Percentiles rank a stretch among this genome's conserved stretches.
Conservation (phyloP, 2,888 invertebrate species). For the Ernsta delagoae region DNA sequence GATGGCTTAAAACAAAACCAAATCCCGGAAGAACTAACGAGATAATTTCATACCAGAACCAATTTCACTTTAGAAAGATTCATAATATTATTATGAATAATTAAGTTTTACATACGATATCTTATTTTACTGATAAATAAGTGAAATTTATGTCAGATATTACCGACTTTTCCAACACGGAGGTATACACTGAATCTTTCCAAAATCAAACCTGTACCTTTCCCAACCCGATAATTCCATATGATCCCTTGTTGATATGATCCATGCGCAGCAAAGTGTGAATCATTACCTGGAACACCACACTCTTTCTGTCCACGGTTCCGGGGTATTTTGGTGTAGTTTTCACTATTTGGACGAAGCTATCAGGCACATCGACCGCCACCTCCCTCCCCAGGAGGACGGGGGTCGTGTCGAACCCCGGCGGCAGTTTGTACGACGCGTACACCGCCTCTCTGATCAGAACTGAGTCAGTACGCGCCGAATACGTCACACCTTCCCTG, state of each 20-base stretch:
- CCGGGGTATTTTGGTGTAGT: conserved; percentile 88
- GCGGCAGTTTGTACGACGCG: conserved; percentile 76
- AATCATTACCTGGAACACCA: conserved; percentile 73
- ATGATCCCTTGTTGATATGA: conserved; percentile 48
- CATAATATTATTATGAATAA: neutral
- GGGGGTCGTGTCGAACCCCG: conserved; percentile 79
- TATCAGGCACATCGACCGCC: conserved; percentile 95
- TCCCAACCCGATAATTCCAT: conserved; percentile 23
- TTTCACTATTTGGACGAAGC: conserved; percentile 93
- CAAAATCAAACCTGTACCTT: conserved; percentile 15
- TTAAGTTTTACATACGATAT: neutral
- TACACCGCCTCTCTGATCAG: conserved; percentile 78
- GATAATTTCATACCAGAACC: neutral
- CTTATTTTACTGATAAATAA: neutral
- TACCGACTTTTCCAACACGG: neutral
- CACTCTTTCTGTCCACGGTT: conserved; percentile 82
- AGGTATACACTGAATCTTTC: conserved; percentile 18
- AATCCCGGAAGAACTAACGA: neutral
- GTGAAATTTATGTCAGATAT: neutral
- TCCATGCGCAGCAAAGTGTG: conserved; percentile 58
- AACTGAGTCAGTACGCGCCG: conserved; percentile 80
- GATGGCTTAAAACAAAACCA: too few relatives aligned
- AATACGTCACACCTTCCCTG: conserved; percentile 76
- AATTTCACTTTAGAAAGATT: conserved; percentile 5
- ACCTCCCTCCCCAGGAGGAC: conserved; percentile 85